phyloP scores from a whole-genome alignment of 2,797 vertebrate species.

The Sylvilagus floridanus region DNA sequence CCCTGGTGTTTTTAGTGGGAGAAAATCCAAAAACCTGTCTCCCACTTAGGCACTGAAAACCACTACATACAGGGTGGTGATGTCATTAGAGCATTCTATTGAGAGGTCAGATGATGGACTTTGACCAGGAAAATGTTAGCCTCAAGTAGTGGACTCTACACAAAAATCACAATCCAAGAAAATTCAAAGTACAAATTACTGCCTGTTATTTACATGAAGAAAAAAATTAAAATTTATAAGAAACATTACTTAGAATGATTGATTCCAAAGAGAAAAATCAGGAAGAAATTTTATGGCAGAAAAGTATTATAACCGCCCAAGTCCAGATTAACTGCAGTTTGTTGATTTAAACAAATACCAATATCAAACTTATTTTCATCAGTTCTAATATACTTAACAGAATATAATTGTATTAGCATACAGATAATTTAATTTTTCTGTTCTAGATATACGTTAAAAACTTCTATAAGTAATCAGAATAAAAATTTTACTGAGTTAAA shows the following conservation, averaged over 20 bases:
- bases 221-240: not conserved
- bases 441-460: not conserved
- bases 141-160: not conserved
- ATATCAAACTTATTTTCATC: slow-evolving; percentile 19
- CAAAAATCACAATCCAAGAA: slow-evolving; percentile 43
- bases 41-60: not conserved
- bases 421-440: slow-evolving; percentile 44
- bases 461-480: slow-evolving; percentile 24
- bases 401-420: not conserved
- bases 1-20: not conserved
- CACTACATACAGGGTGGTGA: not conserved
- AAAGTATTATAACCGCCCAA: not conserved
- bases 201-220: not conserved
- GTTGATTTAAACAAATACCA: slow-evolving; percentile 22
- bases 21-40: not conserved
- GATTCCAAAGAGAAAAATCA: slow-evolving; percentile 4
- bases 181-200: not conserved
- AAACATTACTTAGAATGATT: slow-evolving; percentile 13
- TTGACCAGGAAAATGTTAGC: slow-evolving; percentile 16
- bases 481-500: slow-evolving; percentile 43
- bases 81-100: slow-evolving; percentile 3
- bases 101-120: not conserved
- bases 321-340: not conserved
- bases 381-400: not conserved
- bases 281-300: not conserved